Base-by-base conservation (phyloP, 2,888 invertebrate species). In the Tenthredo distinguenda region DNA sequence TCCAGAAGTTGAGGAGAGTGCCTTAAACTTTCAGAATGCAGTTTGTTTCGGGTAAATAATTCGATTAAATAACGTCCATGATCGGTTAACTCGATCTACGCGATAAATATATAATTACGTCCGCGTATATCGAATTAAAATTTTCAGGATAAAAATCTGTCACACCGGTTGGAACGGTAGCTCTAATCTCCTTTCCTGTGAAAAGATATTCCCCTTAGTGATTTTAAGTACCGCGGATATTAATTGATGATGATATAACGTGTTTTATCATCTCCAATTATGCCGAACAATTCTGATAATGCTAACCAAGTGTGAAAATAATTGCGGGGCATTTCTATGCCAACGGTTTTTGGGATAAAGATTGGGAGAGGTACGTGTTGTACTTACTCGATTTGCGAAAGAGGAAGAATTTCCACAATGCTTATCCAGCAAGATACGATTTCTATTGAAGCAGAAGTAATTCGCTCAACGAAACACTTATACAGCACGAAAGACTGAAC, bases 261-360 rank as follows among this genome's bases (percentile, higher is more conserved):
- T 81, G 21, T 58, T 62, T 81, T 81, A 37, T 81, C 81, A 40
- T 40, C 62, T 12, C 21, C n/a, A 81, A 62, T 58, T 62, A 81
- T 58, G n/a, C 37, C 40, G 81, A 40, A 12, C 40, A 81, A 81
- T 81, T 81, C 21, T 81, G 2, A 81, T 62, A 37, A 37, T 40
- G 7, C 40, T 37, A 37, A 21, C 37, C 9, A 58, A 58, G 62
- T 81, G 81, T 21, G 40, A 40, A 81, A 40, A 62, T 81, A 81
- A 81, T 81, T 81, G 12, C 62, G 26, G 58, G 40, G 58, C 62
- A 50, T 77, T 77, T 77, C 76, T 31, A 77, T 55, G 34, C 55
- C 15, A 77, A 77, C 47, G 55, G 21, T 26, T 9, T 43, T n/a
- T 43, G 0, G 40, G 40, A 43, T 74, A 10, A 74, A 74, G 72